Base-by-base conservation (phyloP, 2,797 vertebrate genomes). In the Arrhamphus sclerolepis region DNA sequence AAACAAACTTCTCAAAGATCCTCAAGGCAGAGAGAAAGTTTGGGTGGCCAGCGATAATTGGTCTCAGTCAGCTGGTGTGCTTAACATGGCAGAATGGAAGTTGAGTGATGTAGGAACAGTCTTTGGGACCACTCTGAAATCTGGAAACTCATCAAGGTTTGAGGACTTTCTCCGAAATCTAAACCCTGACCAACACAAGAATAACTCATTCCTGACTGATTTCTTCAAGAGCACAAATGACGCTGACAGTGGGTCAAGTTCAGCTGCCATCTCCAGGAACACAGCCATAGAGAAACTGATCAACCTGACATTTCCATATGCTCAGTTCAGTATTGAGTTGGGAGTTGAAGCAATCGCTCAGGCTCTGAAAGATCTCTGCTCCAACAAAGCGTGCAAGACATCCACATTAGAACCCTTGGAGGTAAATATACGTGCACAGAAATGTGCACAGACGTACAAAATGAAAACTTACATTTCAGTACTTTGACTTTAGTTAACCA, bases 41-140 rank as follows among this genome's bases (percentile, higher is more conserved):
- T 95, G 93, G 93, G 88, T 95, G 77, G 93, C 92, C 46, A 93
- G 92, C 59, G 92, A 94, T 60, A 92, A 87, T 16, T 95, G 93
- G 93, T 94, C 93, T 0, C 80, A 87, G 8, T 87, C 92, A 43
- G 67, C 73, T 26, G 76, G 86, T 63, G 87, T 93, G 24, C 87
- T 90, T 40, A 76, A 76, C 46, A 57, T 34, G 5, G 34, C 14
- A 22, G 84, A 89, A 58, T 86, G 88, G 55, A 81, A 79, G 16
- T 73, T 94, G 60, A 69, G 73, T 41, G 82, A 80, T 18, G 62
- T 93, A 31, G 92, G 92, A 46, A 91, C 85, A 24, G 59, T 95
- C 19, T 78, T 94, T 52, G 93, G 93, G 42, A 92, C 93, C 84
- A 87, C 91, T 43, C 91, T 93, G 72, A 92, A 88, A 84, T 91